phyloP scores from a whole-genome alignment of 2,888 invertebrate genomes.

The Cerceris rybyensis region DNA sequence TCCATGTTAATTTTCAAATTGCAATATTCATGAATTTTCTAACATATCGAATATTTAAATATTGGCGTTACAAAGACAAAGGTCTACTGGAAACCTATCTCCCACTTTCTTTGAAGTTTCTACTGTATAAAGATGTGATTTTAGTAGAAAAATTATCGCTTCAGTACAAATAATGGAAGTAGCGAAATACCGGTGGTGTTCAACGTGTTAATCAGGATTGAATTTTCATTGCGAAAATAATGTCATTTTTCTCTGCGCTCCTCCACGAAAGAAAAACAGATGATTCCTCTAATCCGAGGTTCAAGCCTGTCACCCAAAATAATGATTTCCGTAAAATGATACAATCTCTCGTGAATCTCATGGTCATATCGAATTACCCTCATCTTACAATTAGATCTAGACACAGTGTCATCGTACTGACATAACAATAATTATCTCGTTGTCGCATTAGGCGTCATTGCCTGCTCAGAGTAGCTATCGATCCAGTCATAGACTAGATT shows the following conservation, averaged over 20 bases:
- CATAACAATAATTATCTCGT: slow-evolving; percentile 21
- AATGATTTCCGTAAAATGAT: slow-evolving; percentile 27
- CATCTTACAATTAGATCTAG: neutral
- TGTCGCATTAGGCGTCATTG: neutral
- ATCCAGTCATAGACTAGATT: slow-evolving; percentile 19
- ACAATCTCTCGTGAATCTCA: slow-evolving; percentile 13
- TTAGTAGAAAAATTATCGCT: too few species aligned
- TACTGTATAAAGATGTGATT: too few species aligned
- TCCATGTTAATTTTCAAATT: too few species aligned
- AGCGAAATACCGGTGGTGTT: too few species aligned
- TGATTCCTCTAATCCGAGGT: neutral
- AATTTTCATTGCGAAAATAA: too few species aligned
- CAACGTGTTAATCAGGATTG: too few species aligned
- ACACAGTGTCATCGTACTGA: slow-evolving; percentile 24
- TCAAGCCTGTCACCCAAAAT: slow-evolving; percentile 6
- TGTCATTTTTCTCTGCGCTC: neutral
- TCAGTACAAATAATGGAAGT: too few species aligned
- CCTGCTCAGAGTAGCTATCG: neutral
- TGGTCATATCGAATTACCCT: neutral
- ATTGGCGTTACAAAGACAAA: too few species aligned
- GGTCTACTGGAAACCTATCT: too few species aligned
- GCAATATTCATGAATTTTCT: too few species aligned
- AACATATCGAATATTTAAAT: too few species aligned
- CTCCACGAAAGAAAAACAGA: neutral
- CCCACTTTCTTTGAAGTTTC: too few species aligned